A percentile compares a stretch with the other conserved stretches of the same genome.
phyloP scores from a whole-genome alignment of 2,113 vertebrate species.

The Emydura subglobosa region DNA sequence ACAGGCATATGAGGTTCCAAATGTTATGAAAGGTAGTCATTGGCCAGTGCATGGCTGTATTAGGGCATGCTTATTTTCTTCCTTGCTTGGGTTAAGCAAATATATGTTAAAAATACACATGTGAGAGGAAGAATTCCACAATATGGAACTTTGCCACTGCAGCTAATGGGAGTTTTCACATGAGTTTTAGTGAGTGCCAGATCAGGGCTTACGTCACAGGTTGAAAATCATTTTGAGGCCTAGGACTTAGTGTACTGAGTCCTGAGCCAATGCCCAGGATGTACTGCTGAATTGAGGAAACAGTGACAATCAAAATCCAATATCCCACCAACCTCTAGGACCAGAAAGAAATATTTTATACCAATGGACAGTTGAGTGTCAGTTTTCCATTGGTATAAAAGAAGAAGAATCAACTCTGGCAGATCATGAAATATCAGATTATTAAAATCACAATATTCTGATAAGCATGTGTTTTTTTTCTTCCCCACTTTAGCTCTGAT shows the following conservation, averaged over 20 bases:
- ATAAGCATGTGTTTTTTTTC: neutral
- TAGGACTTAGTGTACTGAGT: fast-evolving
- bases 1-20: fast-evolving
- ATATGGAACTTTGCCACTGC: neutral
- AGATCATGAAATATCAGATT: neutral
- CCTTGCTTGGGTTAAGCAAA: neutral
- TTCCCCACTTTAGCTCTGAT: neutral
- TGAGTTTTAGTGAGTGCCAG: neutral
- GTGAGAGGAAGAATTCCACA: fast-evolving
- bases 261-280: neutral
- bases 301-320: neutral
- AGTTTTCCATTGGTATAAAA: neutral
- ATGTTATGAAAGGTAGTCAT: neutral
- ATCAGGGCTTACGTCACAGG: neutral
- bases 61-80: fast-evolving
- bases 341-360: neutral
- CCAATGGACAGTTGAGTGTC: fast-evolving
- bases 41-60: neutral
- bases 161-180: neutral
- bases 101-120: neutral
- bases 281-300: fast-evolving
- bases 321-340: neutral
- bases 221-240: neutral
- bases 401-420: neutral
- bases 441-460: neutral